Evolutionary conservation across 2,888 invertebrate genomes (phyloP), one percentile per base, ranked within the genome.

Genomic region (Digitonthophagus gazella): DNA sequence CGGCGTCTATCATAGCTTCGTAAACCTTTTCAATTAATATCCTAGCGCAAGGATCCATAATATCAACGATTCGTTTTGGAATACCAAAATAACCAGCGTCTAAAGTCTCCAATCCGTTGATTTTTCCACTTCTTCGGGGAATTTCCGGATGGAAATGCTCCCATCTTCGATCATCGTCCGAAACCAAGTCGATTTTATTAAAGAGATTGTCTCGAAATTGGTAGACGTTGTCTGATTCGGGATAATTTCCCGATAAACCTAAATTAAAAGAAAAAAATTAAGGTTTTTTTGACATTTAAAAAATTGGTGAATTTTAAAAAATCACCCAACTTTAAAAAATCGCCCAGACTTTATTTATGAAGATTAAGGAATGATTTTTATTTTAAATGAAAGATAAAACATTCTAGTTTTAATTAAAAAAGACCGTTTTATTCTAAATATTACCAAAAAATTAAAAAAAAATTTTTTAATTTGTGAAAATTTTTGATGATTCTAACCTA

Each of bases 131-230:
- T 6, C 92, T 84, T 74, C 80, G 78, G 0, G 87, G 87, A 15
- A 87, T 83, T 75, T 87, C 86, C 2, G 85, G 84, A 74, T 86
- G 89, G n/a, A 86, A 85, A 20, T 88, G 84, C 69, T 87, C 86
- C 95, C 94, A 96, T 73, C 95, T 86, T 56, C 90, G 86, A 72
- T 89, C 88, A 77, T 93, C 93, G 18, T 89, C 92, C 66, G 93
- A 93, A 69, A 96, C 89, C 85, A 96, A 88, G 78, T 97, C 95
- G 74, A 92, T 88, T 81, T 92, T 92, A 78, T 90, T 89, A 76
- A 90, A 88, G 14, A 95, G 85, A 76, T 90, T 90, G 66, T 90
- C 84, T 77, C 87, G 84, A 58, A 94, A 89, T 74, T 93, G 89
- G 64, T 86, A 82, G 67, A 94, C 87, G 74, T 90, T 91, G 72